Evolutionary conservation across 2,797 vertebrate species (phyloP), one percentile per base, ranked within the genome.

Genomic region (Mycteria americana): DNA sequence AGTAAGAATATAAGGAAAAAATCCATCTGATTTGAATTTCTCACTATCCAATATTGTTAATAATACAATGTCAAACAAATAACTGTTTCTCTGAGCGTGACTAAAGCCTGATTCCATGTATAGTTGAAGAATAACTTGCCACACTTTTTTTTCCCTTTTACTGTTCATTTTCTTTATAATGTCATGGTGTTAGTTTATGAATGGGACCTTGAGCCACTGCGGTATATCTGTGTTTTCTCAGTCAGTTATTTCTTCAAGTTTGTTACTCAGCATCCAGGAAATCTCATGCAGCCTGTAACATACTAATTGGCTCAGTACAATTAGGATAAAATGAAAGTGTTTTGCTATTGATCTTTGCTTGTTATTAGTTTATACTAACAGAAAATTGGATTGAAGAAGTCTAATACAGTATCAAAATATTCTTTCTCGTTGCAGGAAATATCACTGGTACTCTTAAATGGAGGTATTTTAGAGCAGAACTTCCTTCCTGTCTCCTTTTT

Each of bases 11-110:
- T 68, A 23, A 74, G 45, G 64, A 68, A 88, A 94, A 92, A 82
- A 75, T 63, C 19, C 39, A 59, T 87, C 64, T 85, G 60, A 85
- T 92, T 76, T 87, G 70, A 92, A 85, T 95, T 95, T 96, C 81
- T 88, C 37, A 35, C 67, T 87, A 8, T 83, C 19, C 65, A 57
- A 1, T 91, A 41, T 85, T 68, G 33, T 83, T 91, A 79, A 79
- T 95, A 94, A 89, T 37, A 24, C 31, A 54, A 37, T 50, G 57
- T 73, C 75, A 84, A 73, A 79, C 37, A 88, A 88, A 48, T 65
- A 87, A 14, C 23, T 41, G 27, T 64, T 89, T 68, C 45, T 88
- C 30, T 50, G 88, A 91, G 24, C 72, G 33, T 91, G 62, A 83
- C 70, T 80, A 64, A 95, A 92, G 46, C 50, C 83, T 80, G 46